Evolutionary conservation across 2,113 vertebrate species (phyloP), one percentile per base, ranked within the genome.

Genomic region (Aspiorhynchus laticeps): DNA sequence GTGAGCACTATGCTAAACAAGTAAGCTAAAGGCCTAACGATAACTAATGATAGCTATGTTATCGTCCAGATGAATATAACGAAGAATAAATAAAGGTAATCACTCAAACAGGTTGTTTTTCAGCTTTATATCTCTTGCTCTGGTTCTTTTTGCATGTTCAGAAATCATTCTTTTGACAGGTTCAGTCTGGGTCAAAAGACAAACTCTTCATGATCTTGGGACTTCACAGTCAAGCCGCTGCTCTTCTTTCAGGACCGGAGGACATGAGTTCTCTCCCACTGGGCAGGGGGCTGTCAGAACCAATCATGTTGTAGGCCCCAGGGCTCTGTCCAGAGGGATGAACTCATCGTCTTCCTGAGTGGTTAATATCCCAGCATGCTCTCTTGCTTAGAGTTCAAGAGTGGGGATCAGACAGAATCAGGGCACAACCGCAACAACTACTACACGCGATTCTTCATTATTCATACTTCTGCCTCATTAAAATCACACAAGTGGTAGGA

Each of bases 101-200:
- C 31, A 36, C 31, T 36, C 15, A 21, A 71, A 48, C 41, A 14
- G 12, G 8, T 31, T 43, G 24, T 19, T 12, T 36, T 28, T 53
- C 74, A 43, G 41, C 41, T 31, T 19, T 12, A 21, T 17, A 28
- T 24, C 38, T 78, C 43, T 41, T 0, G 61, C 8, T 36, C 31
- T 77, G 56, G 48, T 15, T 28, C 24, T 83, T 36, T 41, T 73
- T 26, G 14, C 28, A 38, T 65, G 21, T 76, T 87, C 63, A 38
- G 2, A 43, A 21, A 59, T 36, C 48, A 51, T 71, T 75, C 53
- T n/a, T 46, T 36, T 36, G 63, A 71, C 83, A 51, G 31, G 61
- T 69, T 71, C 80, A 84, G 51, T 81, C 76, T 28, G 73, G 83
- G 48, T 78, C 75, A 11, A 17, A 61, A 65, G 10, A 88, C 79